Evolutionary conservation across 35 echinoderm and acorn worm species (phyloP), one percentile per base, ranked within the genome.

Genomic region (Apostichopus parvimensis): DNA sequence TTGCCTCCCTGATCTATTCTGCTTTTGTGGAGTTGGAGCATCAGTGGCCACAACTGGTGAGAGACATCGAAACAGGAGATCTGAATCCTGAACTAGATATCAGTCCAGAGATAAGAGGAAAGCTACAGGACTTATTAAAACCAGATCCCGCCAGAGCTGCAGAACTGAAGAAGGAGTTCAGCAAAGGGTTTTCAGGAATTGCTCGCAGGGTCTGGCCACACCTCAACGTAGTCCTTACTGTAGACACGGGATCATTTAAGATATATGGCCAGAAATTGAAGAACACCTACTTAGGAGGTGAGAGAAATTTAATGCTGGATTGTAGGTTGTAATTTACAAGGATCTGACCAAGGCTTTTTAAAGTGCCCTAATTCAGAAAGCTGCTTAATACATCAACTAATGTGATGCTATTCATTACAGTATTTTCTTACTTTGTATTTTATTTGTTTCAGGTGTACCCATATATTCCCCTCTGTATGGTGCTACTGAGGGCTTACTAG

Each of bases 391-490:
- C 8, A 68, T 9, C 0, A 68, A 68, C 64, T 68, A 68, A 68
- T 14, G 11, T 68, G 64, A 68, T 11, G 64, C 18, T 68, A 18
- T 8, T 18, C 9, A 9, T 14, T 10, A 14, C 11, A 68, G 4
- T 68, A 18, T 9, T 18, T 68, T 10, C 9, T 68, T 68, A 66
- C 15, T 68, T 9, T 9, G 64, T 9, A 68, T 68, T 68, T 14
- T 68, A 5, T 54, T 83, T 81, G 70, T 57, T 15, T 23, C 70
- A 95, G 94, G 66, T 78, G 78, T 98, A 75, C 92, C 96, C 12
- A 94, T 90, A 18, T 98, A 98, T 72, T 98, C 96, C 20, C 92
- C 94, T 14, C 59, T 98, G 65, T 98, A 98, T 61, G 96, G 92
- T 26, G 96, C 96, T 54, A 94, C 92, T 66, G 96, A 98, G 75